A percentile compares a stretch with the other conserved stretches of the same genome.
Evolutionary conservation across 1,140 invertebrate genomes (phyloP).

Genomic region (Cyclina sinensis): DNA sequence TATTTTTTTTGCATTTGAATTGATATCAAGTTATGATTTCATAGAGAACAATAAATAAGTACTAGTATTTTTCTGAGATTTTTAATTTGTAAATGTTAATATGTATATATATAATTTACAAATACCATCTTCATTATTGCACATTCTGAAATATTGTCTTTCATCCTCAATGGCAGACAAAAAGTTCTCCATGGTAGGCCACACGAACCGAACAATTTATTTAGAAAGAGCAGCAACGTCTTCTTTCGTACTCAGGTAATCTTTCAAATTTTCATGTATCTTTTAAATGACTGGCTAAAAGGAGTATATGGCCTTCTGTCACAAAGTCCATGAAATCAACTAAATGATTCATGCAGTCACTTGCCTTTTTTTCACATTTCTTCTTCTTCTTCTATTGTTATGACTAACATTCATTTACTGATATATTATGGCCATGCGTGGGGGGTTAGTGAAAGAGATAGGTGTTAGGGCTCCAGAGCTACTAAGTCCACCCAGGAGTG

Average conservation of each 20-base stretch:
- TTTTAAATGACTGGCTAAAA: not conserved
- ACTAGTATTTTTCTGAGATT: too few species aligned
- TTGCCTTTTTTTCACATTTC: conserved; percentile 33
- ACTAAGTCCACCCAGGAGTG: too few species aligned
- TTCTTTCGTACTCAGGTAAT: not conserved
- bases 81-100: too few species aligned
- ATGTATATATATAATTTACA: too few species aligned
- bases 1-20: too few species aligned
- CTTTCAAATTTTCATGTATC: not conserved
- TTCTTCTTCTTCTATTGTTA: too few species aligned
- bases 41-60: too few species aligned
- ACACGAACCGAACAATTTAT: conserved; percentile 13
- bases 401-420: too few species aligned
- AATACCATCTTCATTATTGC: conserved; percentile 14
- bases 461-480: too few species aligned
- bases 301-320: conserved; percentile 24
- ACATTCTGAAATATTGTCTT: not conserved
- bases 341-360: conserved; percentile 32
- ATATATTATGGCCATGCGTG: too few species aligned
- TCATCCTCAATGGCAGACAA: conserved; percentile 1
- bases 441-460: too few species aligned
- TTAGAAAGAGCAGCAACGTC: not conserved
- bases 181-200: not conserved
- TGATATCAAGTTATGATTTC: too few species aligned
- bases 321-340: conserved; percentile 26